Conservation (phyloP, 1,140 invertebrate genomes). For the Scaptomyza montana region DNA sequence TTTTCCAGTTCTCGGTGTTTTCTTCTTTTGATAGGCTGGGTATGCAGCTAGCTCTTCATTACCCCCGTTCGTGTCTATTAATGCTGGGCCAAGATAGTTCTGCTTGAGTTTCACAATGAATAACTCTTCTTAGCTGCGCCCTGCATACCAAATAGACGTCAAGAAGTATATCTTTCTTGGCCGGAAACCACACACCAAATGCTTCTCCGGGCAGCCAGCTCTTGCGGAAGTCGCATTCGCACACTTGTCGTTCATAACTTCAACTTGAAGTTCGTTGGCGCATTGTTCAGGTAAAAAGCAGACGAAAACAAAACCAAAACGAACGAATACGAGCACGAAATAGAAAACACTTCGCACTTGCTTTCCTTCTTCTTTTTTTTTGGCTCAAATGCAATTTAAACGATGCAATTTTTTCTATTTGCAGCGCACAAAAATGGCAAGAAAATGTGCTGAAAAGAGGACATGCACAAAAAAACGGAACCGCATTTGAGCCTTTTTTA, state of each 20-base stretch:
- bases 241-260: constrained; percentile 81
- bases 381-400: constrained; percentile 57
- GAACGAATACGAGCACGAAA: constrained; percentile 28
- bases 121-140: constrained; percentile 19
- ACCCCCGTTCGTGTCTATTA: constrained; percentile 31
- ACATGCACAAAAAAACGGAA: constrained; percentile 68
- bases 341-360: constrained; percentile 67
- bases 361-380: constrained; percentile 3
- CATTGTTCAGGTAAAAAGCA: constrained; percentile 64
- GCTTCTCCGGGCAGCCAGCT: constrained; percentile 17
- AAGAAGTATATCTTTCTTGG: constrained; percentile 54
- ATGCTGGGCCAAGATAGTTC: constrained; percentile 28
- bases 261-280: constrained; percentile 62
- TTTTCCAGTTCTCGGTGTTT: background rate
- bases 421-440: constrained; percentile 23
- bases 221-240: constrained; percentile 66
- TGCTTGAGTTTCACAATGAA: constrained; percentile 35
- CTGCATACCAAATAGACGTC: constrained; percentile 40
- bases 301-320: constrained; percentile 35
- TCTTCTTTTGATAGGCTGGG: constrained; percentile 18
- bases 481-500: constrained; percentile 80
- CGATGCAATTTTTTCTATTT: constrained; percentile 34
- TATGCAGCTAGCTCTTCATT: constrained; percentile 16
- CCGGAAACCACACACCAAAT: constrained; percentile 28
- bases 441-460: constrained; percentile 44